phyloP scores from a whole-genome alignment of 2,113 vertebrate genomes.

The Chrysochloris asiatica region DNA sequence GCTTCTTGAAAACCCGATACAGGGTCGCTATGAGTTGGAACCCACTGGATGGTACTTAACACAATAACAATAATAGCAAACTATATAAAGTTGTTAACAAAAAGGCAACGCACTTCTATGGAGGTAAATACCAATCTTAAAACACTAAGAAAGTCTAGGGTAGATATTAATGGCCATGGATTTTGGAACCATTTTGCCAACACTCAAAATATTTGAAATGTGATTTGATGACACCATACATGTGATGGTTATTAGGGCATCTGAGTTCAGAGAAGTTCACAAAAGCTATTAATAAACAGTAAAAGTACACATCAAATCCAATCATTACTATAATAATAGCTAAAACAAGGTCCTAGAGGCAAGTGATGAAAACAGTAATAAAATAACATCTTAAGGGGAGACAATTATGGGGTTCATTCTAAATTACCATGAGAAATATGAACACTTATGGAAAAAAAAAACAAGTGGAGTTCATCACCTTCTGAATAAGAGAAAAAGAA shows the following conservation, averaged over 20 bases:
- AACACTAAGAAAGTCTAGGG: neutral
- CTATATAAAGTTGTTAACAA: constrained; percentile 4
- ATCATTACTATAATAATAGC: no score
- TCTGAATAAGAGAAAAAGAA: neutral
- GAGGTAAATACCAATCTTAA: neutral
- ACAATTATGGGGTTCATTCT: neutral
- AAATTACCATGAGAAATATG: neutral
- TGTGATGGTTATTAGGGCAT: neutral
- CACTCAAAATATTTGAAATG: neutral
- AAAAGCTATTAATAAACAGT: no score
- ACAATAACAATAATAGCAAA: no score
- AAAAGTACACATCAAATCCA: no score
- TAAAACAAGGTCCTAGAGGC: neutral
- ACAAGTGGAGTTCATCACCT: neutral
- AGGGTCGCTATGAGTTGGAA: no score
- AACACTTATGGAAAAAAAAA: neutral
- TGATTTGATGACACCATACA: neutral
- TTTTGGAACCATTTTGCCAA: neutral
- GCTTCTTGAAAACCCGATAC: no score
- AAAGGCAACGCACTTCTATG: neutral
- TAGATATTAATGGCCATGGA: neutral
- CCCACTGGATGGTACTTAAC: no score
- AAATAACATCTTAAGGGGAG: neutral
- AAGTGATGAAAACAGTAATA: neutral
- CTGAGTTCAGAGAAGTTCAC: neutral